Conservation (phyloP, 2,797 vertebrate genomes). For the Erpetoichthys calabaricus region DNA sequence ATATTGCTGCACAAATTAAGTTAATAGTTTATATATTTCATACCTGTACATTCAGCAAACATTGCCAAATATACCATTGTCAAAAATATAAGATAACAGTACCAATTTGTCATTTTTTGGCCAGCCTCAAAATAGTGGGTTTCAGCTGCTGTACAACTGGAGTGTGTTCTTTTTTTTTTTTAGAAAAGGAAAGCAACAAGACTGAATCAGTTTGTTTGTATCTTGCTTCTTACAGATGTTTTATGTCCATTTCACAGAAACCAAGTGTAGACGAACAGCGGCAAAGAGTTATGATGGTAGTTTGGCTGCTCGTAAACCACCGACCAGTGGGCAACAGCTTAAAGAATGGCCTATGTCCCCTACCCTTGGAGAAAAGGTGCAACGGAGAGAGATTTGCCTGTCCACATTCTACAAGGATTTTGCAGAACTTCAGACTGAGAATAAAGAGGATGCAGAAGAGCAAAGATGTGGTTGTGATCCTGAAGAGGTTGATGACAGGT, state of each 20-base stretch:
- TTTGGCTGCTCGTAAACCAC: slow-evolving; percentile 28
- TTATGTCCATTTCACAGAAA: slow-evolving; percentile 23
- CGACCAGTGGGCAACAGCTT: slow-evolving; percentile 19
- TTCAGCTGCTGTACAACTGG: too few species aligned
- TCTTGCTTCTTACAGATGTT: too few species aligned
- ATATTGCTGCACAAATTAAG: too few species aligned
- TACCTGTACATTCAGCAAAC: too few species aligned
- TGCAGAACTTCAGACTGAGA: slow-evolving; percentile 20
- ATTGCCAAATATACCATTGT: too few species aligned
- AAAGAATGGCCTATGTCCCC: slow-evolving; percentile 16
- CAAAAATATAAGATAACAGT: too few species aligned
- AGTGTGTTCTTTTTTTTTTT: too few species aligned
- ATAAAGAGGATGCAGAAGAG: slow-evolving; percentile 14
- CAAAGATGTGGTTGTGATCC: slow-evolving; percentile 31
- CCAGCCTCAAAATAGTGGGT: too few species aligned
- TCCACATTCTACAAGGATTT: slow-evolving; percentile 54
- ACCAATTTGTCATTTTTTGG: too few species aligned
- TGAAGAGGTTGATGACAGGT: slow-evolving; percentile 35
- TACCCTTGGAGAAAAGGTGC: slow-evolving; percentile 28
- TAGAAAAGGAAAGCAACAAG: too few species aligned
- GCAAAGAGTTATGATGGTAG: slow-evolving; percentile 19
- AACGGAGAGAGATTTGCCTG: slow-evolving; percentile 42
- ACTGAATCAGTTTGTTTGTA: too few species aligned
- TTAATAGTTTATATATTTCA: too few species aligned
- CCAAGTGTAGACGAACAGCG: slow-evolving; percentile 24